Conservation (phyloP, 2,888 invertebrate species). For the Coleophora deauratella region DNA sequence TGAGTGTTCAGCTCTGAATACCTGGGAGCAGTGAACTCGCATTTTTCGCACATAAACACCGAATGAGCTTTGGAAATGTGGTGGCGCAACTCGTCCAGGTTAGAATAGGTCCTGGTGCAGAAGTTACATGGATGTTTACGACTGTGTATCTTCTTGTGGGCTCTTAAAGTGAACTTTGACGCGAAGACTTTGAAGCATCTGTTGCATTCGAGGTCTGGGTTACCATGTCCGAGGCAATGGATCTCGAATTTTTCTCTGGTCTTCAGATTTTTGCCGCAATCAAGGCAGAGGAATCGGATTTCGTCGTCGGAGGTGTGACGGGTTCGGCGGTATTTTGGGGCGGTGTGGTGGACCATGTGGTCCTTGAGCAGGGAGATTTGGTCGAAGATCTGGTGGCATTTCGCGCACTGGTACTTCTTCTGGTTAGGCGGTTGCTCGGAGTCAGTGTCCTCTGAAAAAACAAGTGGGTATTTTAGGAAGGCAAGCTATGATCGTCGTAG, state of each 20-base stretch:
- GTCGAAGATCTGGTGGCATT: constrained; percentile 57
- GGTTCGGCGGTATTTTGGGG: constrained; percentile 26
- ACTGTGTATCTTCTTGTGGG: constrained; percentile 52
- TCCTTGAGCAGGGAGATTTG: constrained; percentile 44
- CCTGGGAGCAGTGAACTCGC: constrained; percentile 29
- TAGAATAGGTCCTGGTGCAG: constrained; percentile 38
- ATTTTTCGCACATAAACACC: constrained; percentile 35
- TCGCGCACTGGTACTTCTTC: constrained; percentile 58
- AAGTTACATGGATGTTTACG: constrained; percentile 39
- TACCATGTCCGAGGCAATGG: constrained; percentile 55
- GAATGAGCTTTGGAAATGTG: constrained; percentile 27
- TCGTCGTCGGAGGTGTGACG: constrained; percentile 15
- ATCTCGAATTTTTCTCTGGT: constrained; percentile 45
- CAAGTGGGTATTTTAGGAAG: too few species aligned
- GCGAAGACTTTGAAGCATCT: constrained; percentile 64
- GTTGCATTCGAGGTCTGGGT: constrained; percentile 58
- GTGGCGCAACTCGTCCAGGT: too few species aligned
- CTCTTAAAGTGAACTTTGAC: constrained; percentile 54
- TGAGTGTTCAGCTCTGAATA: constrained; percentile 29
- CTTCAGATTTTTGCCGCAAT: constrained; percentile 54
- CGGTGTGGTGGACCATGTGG: constrained; percentile 33
- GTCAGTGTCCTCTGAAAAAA: constrained; percentile 21
- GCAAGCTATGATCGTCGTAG: too few species aligned
- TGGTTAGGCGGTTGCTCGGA: constrained; percentile 20
- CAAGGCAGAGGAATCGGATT: constrained; percentile 38